Evolutionary conservation across 2,888 invertebrate genomes (phyloP).

Genomic region (Cheilosia soror): DNA sequence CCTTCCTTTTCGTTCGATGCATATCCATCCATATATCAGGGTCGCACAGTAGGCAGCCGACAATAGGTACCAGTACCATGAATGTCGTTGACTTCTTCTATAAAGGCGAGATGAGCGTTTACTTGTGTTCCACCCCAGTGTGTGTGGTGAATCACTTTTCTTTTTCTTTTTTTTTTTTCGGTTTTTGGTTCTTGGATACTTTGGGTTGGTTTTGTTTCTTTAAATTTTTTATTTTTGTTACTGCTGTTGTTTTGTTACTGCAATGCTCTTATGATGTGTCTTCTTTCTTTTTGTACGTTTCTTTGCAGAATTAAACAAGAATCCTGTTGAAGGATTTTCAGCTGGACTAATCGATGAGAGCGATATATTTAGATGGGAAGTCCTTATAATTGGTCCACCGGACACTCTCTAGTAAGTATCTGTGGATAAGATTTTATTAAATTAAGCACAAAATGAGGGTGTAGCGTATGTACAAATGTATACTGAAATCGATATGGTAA

Average conservation of each 20-base stretch:
- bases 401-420: conserved; percentile 98
- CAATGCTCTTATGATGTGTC: conserved; percentile 56
- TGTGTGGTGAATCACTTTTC: conserved; percentile 50
- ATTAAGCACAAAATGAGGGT: not conserved
- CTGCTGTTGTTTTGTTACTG: conserved; percentile 36
- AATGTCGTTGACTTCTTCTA: conserved; percentile 71
- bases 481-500: conserved; percentile 20
- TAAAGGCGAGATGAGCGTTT: conserved; percentile 47
- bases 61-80: conserved; percentile 22
- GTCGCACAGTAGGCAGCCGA: conserved; percentile 51
- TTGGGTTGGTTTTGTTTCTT: conserved; percentile 33
- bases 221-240: conserved; percentile 15
- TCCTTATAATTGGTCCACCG: conserved; percentile 99
- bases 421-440: not conserved
- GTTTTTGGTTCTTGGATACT: conserved; percentile 17
- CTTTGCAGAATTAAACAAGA: conserved; percentile 97
- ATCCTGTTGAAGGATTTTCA: conserved; percentile 99
- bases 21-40: conserved; percentile 44
- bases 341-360: conserved; percentile 99
- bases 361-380: conserved; percentile 99
- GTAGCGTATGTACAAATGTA: not conserved
- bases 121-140: conserved; percentile 37
- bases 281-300: conserved; percentile 55
- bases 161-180: conserved; percentile 30
- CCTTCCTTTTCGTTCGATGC: conserved; percentile 15